Percentiles rank a stretch among this genome's conserved stretches.
These are phyloP conservation scores for Manis crassicaudata DNA, from an alignment of 2,797 vertebrate genomes.

Conservation along the genomic window DNA sequence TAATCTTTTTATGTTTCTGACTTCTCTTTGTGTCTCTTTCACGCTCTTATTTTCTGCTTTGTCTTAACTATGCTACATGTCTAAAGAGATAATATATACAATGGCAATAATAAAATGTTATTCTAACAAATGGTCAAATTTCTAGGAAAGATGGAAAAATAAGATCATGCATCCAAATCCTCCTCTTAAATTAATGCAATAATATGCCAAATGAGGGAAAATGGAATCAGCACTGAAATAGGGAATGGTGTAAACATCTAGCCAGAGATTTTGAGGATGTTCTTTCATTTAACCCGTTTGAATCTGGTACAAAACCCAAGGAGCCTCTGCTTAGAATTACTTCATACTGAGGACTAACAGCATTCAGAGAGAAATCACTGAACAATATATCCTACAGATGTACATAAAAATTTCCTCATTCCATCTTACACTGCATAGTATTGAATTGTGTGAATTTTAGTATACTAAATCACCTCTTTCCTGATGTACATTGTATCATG, in stretches of 20 bases:
- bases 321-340: not conserved
- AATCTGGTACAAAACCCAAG: not conserved
- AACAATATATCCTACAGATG: not conserved
- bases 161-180: not conserved
- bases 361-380: not conserved
- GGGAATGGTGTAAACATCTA: not conserved
- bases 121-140: not conserved
- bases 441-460: not conserved
- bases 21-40: not conserved
- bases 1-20: not conserved
- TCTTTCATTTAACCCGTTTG: not conserved
- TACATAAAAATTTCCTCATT: not conserved
- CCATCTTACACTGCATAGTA: not conserved
- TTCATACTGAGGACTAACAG: not conserved
- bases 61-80: not conserved
- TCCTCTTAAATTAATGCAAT: not conserved
- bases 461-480: not conserved
- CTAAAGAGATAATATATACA: constrained; percentile 18
- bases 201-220: not conserved
- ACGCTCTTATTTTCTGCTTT: not conserved
- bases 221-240: not conserved
- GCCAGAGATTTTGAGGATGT: not conserved
- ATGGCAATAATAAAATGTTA: not conserved
- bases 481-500: not conserved
- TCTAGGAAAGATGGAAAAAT: constrained; percentile 13